These are phyloP conservation scores for Larimichthys polyactis DNA, from an alignment of 2,113 vertebrate species.

Conservation along the genomic window DNA sequence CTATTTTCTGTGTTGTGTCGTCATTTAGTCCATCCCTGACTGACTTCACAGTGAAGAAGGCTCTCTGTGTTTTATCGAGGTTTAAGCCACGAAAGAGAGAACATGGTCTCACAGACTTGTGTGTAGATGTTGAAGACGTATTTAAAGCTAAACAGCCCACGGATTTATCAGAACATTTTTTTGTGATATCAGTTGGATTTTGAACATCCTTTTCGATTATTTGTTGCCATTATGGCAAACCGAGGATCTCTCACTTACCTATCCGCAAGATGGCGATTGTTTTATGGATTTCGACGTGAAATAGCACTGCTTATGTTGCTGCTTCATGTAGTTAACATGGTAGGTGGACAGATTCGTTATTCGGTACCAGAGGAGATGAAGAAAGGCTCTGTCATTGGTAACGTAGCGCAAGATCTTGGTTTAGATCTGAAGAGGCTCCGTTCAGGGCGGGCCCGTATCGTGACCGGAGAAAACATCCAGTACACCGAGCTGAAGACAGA, in stretches of 20 bases:
- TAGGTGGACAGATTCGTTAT: conserved; percentile 81
- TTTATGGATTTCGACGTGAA: not conserved
- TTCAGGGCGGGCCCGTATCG: not conserved
- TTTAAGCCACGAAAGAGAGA: not conserved
- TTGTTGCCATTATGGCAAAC: not conserved
- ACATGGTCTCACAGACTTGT: not conserved
- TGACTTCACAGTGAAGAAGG: not conserved
- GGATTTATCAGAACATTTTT: not conserved
- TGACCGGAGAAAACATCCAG: too few relatives aligned
- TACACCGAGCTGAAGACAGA: not conserved
- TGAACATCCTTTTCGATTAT: not conserved
- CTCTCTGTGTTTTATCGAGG: not conserved
- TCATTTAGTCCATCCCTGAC: conserved; percentile 3
- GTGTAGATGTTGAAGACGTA: not conserved
- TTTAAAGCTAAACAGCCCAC: not conserved
- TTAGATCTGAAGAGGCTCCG: conserved; percentile 79
- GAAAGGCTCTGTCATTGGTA: conserved; percentile 79
- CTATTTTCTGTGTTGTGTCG: not conserved
- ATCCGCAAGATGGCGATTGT: conserved; percentile 23
- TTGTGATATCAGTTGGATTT: not conserved
- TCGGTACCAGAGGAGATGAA: conserved; percentile 85
- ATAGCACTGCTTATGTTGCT: conserved; percentile 9
- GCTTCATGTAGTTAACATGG: not conserved
- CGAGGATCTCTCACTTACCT: not conserved
- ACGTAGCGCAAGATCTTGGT: conserved; percentile 85